These are phyloP conservation scores for Hemicentrotus pulcherrimus DNA, from an alignment of 35 echinoderm and acorn worm species.

Conservation along the genomic window DNA sequence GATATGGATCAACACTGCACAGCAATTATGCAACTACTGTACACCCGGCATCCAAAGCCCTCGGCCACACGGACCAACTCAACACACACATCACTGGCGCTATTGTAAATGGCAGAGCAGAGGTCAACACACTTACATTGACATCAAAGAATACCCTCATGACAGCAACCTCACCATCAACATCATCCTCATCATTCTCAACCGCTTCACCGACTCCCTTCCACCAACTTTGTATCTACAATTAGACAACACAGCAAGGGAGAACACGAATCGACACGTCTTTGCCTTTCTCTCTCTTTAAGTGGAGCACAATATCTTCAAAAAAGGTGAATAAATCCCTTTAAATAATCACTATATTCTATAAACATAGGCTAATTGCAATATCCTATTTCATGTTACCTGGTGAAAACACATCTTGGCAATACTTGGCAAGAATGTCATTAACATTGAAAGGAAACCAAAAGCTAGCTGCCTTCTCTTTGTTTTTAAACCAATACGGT, in stretches of 20 bases:
- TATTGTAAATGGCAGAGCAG: constrained; percentile 67
- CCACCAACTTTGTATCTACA: constrained; percentile 54
- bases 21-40: background rate
- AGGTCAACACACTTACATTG: constrained; percentile 49
- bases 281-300: constrained; percentile 45
- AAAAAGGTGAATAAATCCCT: constrained; percentile 58
- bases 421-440: no score
- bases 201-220: background rate
- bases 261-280: constrained; percentile 57
- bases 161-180: constrained; percentile 55
- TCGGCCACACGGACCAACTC: constrained; percentile 19
- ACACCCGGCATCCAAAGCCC: background rate
- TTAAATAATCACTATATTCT: no score
- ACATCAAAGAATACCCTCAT: constrained; percentile 64
- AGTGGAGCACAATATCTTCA: constrained; percentile 56
- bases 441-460: no score
- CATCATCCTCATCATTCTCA: constrained; percentile 24
- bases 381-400: no score
- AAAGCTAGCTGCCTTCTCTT: no score
- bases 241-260: constrained; percentile 57
- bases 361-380: no score
- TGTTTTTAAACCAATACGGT: no score
- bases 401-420: no score
- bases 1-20: constrained; percentile 62
- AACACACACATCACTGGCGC: constrained; percentile 54